A percentile compares a stretch with the other conserved stretches of the same genome.
Evolutionary conservation across 2,797 vertebrate genomes (phyloP).

Genomic region (Chanos chanos): DNA sequence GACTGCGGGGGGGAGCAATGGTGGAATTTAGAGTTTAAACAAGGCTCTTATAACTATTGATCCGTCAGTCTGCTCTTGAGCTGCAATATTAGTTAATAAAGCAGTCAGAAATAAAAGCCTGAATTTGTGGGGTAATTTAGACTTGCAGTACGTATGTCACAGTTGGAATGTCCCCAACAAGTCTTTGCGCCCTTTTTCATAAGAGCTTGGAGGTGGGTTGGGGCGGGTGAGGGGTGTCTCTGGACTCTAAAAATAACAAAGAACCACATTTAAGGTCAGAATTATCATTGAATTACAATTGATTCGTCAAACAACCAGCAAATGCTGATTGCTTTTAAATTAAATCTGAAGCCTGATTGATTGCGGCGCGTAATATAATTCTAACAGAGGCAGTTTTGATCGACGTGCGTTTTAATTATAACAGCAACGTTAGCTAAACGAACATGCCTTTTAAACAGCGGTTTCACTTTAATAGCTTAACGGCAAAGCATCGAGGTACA

Average conservation of each 20-base stretch:
- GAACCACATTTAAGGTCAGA: slow-evolving; percentile 58
- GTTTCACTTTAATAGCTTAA: slow-evolving; percentile 23
- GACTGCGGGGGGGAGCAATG: slow-evolving; percentile 18
- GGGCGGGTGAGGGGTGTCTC: slow-evolving; percentile 29
- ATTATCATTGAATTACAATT: slow-evolving; percentile 73
- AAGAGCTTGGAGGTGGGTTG: too few species aligned
- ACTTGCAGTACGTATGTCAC: slow-evolving; percentile 17
- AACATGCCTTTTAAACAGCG: slow-evolving; percentile 45
- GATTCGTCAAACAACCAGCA: slow-evolving; percentile 60
- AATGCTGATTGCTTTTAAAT: slow-evolving; percentile 75
- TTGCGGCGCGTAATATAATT: slow-evolving; percentile 61
- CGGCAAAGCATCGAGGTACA: not conserved
- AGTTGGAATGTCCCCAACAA: slow-evolving; percentile 30
- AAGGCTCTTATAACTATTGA: slow-evolving; percentile 65
- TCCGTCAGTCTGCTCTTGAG: slow-evolving; percentile 59
- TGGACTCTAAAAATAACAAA: slow-evolving; percentile 53
- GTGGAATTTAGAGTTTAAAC: slow-evolving; percentile 51
- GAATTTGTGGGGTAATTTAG: slow-evolving; percentile 46
- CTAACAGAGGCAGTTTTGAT: slow-evolving; percentile 53
- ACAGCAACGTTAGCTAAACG: slow-evolving; percentile 51
- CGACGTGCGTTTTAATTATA: slow-evolving; percentile 64
- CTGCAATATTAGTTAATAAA: slow-evolving; percentile 69
- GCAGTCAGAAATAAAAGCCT: slow-evolving; percentile 64
- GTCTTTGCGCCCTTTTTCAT: slow-evolving; percentile 30
- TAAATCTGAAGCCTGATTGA: slow-evolving; percentile 69